Evolutionary conservation across 2,888 invertebrate species (phyloP), one percentile per base, ranked within the genome.

Genomic region (Acanthosoma haemorrhoidale): DNA sequence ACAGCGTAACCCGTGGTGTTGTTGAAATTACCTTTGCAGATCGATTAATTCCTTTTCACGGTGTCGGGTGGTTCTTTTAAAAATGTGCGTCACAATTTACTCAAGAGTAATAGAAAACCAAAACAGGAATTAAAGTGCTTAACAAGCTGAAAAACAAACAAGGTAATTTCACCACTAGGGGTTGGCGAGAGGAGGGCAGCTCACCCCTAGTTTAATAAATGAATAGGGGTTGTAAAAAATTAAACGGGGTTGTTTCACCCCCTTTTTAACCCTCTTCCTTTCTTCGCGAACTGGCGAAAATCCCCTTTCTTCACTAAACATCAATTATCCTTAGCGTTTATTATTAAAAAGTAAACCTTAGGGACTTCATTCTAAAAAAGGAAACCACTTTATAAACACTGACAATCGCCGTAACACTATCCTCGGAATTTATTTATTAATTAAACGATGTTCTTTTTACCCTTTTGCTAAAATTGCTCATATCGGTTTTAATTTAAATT

Each of bases 121-220:
- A 51, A 13, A 25, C 25, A n/a, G n/a, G 29, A 51, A 51, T 51
- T 51, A 51, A 51, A 51, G 51, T 6, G 51, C 6, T 25, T 51
- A 51, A 51, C 51, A 25, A 51, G 51, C 51, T 51, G 51, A 51
- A 51, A 51, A 29, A 4, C 25, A 51, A 51, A 51, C 51, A 51
- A 25, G 51, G 25, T 51, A 51, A 51, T 51, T n/a, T n/a, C n/a
- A n/a, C n/a, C n/a, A 25, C 51, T 25, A 29, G 51, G 2, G 21
- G 4, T 4, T 5, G 11, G 13, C 25, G 21, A 9, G 43, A 29
- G 51, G 3, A 51, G n/a, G 51, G 51, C 25, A 25, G n/a, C 29
- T 25, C 51, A 51, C 51, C 43, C 43, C 43, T 25, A n/a, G 51
- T 51, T 51, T 51, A n/a, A 51, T 51, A 51, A 51, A 51, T 51